A percentile compares a stretch with the other conserved stretches of the same genome.
Evolutionary conservation across 2,888 invertebrate genomes (phyloP).

Genomic region (Cantharis rufa): DNA sequence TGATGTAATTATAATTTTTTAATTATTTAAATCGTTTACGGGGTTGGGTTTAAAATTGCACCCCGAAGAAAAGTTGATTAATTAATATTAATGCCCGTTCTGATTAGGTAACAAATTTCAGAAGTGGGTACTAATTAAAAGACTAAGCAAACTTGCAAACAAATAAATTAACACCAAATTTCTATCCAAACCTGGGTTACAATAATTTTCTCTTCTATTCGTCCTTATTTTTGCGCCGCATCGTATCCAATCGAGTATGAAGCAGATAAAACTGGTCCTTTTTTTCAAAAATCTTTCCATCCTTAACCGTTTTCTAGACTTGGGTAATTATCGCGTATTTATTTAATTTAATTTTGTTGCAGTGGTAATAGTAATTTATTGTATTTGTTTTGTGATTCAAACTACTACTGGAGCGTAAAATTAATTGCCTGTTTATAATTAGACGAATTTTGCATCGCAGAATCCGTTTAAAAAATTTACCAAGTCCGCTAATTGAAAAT

Average conservation of each 20-base stretch:
- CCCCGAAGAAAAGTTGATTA: neutral
- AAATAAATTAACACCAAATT: conserved; percentile 9
- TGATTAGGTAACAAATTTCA: neutral
- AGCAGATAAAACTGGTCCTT: conserved; percentile 8
- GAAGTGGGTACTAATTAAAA: neutral
- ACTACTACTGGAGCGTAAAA: neutral
- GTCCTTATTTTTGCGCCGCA: neutral
- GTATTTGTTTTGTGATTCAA: neutral
- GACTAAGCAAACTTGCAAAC: neutral
- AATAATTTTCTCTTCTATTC: neutral
- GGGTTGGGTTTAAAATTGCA: neutral
- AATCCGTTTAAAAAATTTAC: neutral
- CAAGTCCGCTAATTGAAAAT: neutral
- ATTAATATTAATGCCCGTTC: neutral
- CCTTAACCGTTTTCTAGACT: neutral
- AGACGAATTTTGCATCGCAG: neutral
- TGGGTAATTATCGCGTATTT: neutral
- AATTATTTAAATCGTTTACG: neutral
- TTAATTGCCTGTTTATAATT: neutral
- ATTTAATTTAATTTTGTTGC: neutral
- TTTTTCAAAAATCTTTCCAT: neutral
- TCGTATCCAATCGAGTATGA: conserved; percentile 3
- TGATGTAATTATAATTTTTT: neutral
- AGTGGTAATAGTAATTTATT: neutral
- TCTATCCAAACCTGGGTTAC: neutral